A percentile compares a stretch with the other conserved stretches of the same genome.
phyloP scores from a whole-genome alignment of 2,797 vertebrate species.

The Spinus olivaceus region DNA sequence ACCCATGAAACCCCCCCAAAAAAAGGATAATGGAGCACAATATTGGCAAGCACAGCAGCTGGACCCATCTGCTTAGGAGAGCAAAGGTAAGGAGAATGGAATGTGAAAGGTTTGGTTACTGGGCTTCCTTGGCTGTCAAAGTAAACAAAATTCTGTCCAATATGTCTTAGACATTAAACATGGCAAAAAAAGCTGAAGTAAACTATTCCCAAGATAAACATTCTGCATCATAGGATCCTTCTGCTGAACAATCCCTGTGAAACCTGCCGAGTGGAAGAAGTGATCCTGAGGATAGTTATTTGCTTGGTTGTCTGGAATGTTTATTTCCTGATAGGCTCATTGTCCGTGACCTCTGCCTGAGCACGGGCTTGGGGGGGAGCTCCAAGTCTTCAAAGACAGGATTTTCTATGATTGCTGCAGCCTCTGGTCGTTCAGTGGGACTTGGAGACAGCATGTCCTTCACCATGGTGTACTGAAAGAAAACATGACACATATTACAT shows the following conservation, averaged over 20 bases:
- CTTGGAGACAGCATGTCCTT: constrained; percentile 91
- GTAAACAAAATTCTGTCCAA: background rate
- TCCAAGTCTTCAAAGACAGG: constrained; percentile 92
- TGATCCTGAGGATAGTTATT: constrained; percentile 59
- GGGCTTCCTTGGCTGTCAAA: background rate
- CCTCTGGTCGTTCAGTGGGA: constrained; percentile 88
- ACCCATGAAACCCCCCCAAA: background rate
- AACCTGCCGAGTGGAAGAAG: constrained; percentile 18
- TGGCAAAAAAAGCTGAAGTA: constrained; percentile 25
- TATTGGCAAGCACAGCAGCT: constrained; percentile 25
- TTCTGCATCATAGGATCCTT: constrained; percentile 49
- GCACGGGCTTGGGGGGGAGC: constrained; percentile 81
- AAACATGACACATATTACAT: background rate
- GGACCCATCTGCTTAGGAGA: background rate
- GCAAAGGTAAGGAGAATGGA: constrained; percentile 13
- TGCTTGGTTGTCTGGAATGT: constrained; percentile 74
- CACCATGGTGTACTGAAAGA: constrained; percentile 85
- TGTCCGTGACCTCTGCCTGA: constrained; percentile 92
- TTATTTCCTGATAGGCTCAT: constrained; percentile 89
- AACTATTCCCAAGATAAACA: constrained; percentile 36
- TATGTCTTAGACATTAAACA: background rate
- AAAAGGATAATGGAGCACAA: background rate
- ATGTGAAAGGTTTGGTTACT: background rate
- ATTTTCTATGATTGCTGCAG: constrained; percentile 87
- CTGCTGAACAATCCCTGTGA: constrained; percentile 34